Conservation (phyloP, 2,113 vertebrate species). For the Serinus canaria region DNA sequence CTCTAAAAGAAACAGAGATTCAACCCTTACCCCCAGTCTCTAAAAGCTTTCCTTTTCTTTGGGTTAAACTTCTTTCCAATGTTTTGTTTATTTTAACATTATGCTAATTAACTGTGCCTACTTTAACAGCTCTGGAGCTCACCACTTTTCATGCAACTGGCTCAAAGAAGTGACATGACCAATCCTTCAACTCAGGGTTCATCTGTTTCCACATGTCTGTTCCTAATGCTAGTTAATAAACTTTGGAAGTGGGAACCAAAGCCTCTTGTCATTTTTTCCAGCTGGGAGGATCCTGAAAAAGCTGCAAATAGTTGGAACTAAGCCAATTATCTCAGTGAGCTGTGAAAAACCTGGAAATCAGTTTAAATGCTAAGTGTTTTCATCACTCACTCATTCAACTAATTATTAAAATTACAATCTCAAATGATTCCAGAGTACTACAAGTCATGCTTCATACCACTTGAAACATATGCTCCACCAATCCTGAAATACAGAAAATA, state of each 20-base stretch:
- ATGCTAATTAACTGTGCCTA: background rate
- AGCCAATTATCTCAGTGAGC: background rate
- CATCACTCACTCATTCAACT: background rate
- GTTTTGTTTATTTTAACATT: background rate
- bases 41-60: background rate
- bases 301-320: background rate
- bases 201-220: background rate
- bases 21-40: background rate
- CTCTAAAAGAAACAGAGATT: background rate
- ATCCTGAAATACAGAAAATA: background rate
- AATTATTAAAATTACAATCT: conserved; percentile 10
- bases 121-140: background rate
- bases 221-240: background rate
- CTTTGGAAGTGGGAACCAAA: background rate
- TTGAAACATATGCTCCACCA: background rate
- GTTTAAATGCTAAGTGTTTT: background rate
- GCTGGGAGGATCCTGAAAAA: background rate
- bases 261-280: background rate
- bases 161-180: background rate
- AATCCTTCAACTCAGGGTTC: background rate
- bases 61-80: background rate
- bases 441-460: background rate
- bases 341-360: background rate
- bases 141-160: background rate
- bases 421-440: background rate